phyloP scores from a whole-genome alignment of 2,113 vertebrate genomes.

The Cercocebus atys region DNA sequence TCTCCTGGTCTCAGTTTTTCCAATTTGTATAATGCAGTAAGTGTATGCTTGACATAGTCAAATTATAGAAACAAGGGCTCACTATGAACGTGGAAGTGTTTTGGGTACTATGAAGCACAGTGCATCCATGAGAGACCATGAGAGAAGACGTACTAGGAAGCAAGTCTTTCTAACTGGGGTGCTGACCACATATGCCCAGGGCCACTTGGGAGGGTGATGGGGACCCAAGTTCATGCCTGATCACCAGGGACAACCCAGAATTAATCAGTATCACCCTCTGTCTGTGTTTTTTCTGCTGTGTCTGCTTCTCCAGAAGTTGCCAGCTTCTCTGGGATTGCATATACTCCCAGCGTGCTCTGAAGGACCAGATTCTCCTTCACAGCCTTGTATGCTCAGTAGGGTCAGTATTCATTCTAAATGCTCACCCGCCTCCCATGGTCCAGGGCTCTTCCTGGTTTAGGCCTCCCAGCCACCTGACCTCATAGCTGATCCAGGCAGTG shows the following conservation, averaged over 20 bases:
- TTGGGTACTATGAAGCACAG: neutral
- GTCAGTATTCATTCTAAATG: neutral
- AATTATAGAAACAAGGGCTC: neutral
- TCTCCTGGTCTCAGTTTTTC: neutral
- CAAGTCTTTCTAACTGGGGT: neutral
- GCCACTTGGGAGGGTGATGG: neutral
- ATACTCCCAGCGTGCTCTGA: no score
- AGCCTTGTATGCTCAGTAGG: neutral
- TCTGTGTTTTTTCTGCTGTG: neutral
- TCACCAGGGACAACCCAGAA: neutral
- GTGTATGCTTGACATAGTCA: neutral
- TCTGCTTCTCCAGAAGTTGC: neutral
- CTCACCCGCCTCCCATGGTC: accelerated
- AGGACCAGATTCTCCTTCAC: neutral
- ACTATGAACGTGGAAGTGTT: neutral
- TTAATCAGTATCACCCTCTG: neutral
- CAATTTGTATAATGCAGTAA: neutral
- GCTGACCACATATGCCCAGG: neutral
- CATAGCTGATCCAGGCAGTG: neutral
- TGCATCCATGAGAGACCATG: neutral
- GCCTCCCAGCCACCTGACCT: neutral
- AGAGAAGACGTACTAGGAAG: neutral
- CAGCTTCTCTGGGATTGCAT: neutral
- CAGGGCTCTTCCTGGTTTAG: neutral
- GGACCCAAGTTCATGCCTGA: neutral